Base-by-base conservation (phyloP, 2,888 invertebrate species). In the Neuroscelio doddi region DNA sequence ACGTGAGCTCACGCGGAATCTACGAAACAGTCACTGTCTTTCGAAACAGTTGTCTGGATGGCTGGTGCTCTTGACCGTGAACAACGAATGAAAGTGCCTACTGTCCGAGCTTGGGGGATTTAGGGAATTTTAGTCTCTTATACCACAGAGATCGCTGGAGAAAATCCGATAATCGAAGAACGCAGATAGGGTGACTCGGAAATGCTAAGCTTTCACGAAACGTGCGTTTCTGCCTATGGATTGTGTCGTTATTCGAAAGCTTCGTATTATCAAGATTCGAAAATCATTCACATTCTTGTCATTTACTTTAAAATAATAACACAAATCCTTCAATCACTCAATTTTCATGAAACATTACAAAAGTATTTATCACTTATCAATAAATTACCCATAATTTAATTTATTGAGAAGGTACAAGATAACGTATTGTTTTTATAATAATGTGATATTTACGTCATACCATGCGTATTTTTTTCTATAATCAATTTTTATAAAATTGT, bases 131-230 rank as follows among this genome's bases (percentile, higher is more conserved):
- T 38, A 46, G 38, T 21, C 14, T 8, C 9, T 10, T 29, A 24
- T 53, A 30, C 45, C 45, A 24, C 45, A 39, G 53, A 38, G 45
- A 53, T 45, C 53, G 45, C 38, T 15, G 21, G 29, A 45, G 53
- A 38, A 53, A 53, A 45, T 45, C 45, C 45, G 45, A 53, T 53
- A 42, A 53, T 46, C 53, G 39, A 46, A 53, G 45, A 44, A 53
- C 39, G 53, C 45, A 9, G 29, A 14, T 38, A 39, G 27, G 21
- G 21, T 8, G 38, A 14, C 30, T 17, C n/a, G 45, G 21, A 45
- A 53, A 53, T 53, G 29, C 29, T 26, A 38, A 53, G 39, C 53
- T 45, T 38, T 53, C 38, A 36, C 12, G 29, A 17, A 30, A 38
- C 39, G 52, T 12, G 16, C 24, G 12, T 36, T 38, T 29, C 29